Base-by-base conservation (phyloP, 2,797 vertebrate genomes). In the Dallia pectoralis region DNA sequence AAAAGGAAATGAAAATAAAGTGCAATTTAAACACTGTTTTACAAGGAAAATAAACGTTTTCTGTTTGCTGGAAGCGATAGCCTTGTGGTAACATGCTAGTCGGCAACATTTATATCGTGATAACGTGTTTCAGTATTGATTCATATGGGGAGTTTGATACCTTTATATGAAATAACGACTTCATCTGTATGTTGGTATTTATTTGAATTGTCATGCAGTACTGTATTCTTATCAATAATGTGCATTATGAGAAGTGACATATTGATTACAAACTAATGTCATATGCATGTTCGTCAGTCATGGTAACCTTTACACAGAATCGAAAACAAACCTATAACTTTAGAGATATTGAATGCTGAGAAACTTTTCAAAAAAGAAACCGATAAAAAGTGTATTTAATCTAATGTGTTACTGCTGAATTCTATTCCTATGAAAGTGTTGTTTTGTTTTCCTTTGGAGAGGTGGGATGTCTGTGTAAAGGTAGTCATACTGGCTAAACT, bases 61-160 rank as follows among this genome's bases (percentile, higher is more conserved):
- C 96, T 99, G 97, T 99, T 98, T 97, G 94, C 96, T 99, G 97
- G 95, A 98, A 97, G 91, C 86, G 68, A 90, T 90, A 94, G 87
- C 92, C 79, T 95, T 93, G 91, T 95, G 94, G 95, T 93, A 93
- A 88, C 89, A 85, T 87, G 92, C 91, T 97, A 95, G 94, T 94
- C 89, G 96, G 95, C 92, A 92, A 95, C 93, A 93, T 94, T 93
- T 94, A 79, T 92, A 91, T 93, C 93, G 94, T 94, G 93, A 94
- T 94, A 92, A 95, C 95, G 93, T 96, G 91, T 97, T 96, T 92
- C 96, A 97, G 95, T 97, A 96, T 97, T 97, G 96, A 95, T 94
- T 93, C 93, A 93, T 94, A 92, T 89, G 93, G 91, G 95, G 93
- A 92, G 92, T 95, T 95, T 95, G 94, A 96, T 96, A 94, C 95